Evolutionary conservation across 2,113 vertebrate genomes (phyloP), one percentile per base, ranked within the genome.

Genomic region (Agapornis roseicollis): DNA sequence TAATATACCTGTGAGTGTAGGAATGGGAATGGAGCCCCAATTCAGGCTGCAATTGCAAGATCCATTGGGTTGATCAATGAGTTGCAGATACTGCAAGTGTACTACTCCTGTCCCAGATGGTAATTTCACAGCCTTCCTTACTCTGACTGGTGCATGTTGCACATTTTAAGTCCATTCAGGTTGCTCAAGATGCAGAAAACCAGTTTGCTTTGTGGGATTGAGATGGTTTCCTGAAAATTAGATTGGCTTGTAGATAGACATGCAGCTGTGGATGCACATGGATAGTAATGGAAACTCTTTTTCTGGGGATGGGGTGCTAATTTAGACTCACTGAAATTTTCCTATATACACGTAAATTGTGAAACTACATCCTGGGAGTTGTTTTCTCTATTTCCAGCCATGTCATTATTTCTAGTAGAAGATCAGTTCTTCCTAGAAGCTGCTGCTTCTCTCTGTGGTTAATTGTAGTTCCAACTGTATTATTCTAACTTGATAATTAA

Each of bases 401-500:
- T 52, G 41, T 58, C n/a, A 35, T 93, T 86, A 61, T 78, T 89
- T 83, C 84, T 91, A 52, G 8, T 5, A 64, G 66, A 63, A 76
- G 39, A 86, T 73, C 15, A n/a, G 18, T 70, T 91, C 16, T 69
- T 91, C 37, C 19, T 2, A 0, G 70, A 68, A 93, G 52, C 42
- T 76, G n/a, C 65, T 89, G 31, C 52, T 85, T 46, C 33, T 90
- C 15, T 70, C 31, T 68, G 13, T 69, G 44, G 35, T 52, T 94
- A 81, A 35, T 66, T 89, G 41, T 81, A 41, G 16, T 79, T 89
- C 52, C 65, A 87, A 33, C 50, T 81, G 18, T 41, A 41, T 86
- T 94, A 61, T 71, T 89, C 73, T 89, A 78, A 81, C 42, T 84
- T 53, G 37, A 20, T 89, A 55, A 91, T 91, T 85, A 85, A 87